Evolutionary conservation across 2,888 invertebrate species (phyloP).

Genomic region (Chelonus formosanus): DNA sequence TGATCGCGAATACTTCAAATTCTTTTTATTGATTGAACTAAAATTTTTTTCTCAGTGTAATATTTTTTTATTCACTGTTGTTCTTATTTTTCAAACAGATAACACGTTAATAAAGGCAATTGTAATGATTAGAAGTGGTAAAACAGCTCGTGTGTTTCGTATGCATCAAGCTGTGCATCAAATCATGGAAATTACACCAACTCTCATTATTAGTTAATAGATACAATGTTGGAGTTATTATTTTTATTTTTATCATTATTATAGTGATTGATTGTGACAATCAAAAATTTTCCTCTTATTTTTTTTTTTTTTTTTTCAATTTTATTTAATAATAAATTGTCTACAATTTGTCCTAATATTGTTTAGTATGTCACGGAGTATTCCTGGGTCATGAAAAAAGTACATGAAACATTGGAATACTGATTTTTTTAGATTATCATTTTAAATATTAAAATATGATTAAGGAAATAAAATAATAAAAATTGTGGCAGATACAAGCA

Average conservation of each 20-base stretch:
- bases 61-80: not conserved
- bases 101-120: conserved; percentile 8
- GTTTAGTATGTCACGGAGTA: conserved; percentile 49
- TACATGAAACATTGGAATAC: conserved; percentile 10
- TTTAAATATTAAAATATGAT: not conserved
- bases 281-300: conserved; percentile 49
- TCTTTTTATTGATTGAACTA: too few species aligned
- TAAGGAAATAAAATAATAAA: too few species aligned
- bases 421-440: conserved; percentile 4
- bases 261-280: not conserved
- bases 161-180: conserved; percentile 33
- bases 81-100: not conserved
- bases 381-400: conserved; percentile 51
- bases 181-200: conserved; percentile 37
- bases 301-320: too few species aligned
- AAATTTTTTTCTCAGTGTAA: too few species aligned
- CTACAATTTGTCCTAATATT: conserved; percentile 63
- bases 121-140: conserved; percentile 17
- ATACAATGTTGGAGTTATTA: not conserved
- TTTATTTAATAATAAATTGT: conserved; percentile 63
- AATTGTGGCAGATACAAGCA: too few species aligned
- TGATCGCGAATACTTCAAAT: too few species aligned
- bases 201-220: conserved; percentile 21
- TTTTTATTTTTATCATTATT: not conserved
- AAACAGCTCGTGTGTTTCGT: conserved; percentile 18